phyloP scores from a whole-genome alignment of 2,113 vertebrate genomes.

The Sander lucioperca region DNA sequence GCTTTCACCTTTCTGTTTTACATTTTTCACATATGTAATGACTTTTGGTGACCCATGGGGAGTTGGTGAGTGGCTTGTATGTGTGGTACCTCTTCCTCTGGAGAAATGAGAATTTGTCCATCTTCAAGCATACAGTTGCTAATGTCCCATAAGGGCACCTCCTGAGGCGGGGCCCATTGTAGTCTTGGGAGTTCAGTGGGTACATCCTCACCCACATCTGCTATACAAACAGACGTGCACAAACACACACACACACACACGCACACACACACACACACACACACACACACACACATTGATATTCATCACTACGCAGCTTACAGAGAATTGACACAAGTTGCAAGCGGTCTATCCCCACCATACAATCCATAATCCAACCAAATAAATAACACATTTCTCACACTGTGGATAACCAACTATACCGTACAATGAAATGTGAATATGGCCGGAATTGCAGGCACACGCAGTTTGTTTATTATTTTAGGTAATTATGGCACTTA shows the following conservation, averaged over 20 bases:
- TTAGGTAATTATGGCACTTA: constrained; percentile 50
- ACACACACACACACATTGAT: constrained; percentile 18
- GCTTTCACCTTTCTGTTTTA: background rate
- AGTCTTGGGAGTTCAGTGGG: constrained; percentile 40
- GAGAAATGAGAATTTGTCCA: constrained; percentile 86
- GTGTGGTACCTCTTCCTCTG: constrained; percentile 88
- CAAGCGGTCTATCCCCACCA: background rate
- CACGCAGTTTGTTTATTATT: background rate
- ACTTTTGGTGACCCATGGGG: background rate
- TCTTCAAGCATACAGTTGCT: constrained; percentile 87
- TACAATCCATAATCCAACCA: background rate
- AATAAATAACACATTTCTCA: background rate
- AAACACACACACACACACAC: constrained; percentile 39
- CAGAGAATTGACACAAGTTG: background rate
- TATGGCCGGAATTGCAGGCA: constrained; percentile 27
- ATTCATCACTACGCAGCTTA: background rate
- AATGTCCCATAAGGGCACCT: constrained; percentile 91
- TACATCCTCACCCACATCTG: constrained; percentile 45
- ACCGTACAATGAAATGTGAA: background rate
- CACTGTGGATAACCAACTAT: background rate
- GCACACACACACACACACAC: constrained; percentile 33
- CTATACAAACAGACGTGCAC: constrained; percentile 8
- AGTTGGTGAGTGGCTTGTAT: background rate
- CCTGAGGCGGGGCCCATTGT: constrained; percentile 75
- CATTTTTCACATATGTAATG: background rate